Evolutionary conservation across 1,140 invertebrate genomes (phyloP), one percentile per base, ranked within the genome.

Genomic region (Stenopsyche tienmushanensis): DNA sequence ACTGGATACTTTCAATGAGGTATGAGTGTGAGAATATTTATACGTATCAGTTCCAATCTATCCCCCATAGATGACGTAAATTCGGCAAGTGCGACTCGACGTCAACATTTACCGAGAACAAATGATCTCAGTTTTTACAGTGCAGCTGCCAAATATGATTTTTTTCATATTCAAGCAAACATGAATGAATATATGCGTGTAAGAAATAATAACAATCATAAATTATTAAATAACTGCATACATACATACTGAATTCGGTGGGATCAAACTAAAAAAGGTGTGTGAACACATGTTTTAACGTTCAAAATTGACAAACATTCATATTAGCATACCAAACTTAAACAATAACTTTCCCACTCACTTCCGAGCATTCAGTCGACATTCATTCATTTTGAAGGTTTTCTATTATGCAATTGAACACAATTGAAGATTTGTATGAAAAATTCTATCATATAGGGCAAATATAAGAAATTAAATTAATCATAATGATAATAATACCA

Each of bases 181-280:
- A n/a, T 34, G 5, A 34, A 7, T 34, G 13, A 34, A 7, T 34
- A 34, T 34, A 34, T 7, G 5, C 5, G 29, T 13, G 5, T 34
- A 34, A 34, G 5, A 7, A 34, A 34, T 34, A 57, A 24, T 57
- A 57, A 57, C 34, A 57, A 41, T 29, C 41, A 41, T 26, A 55
- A 21, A 3, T 57, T 42, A 42, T 39, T 29, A 55, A 39, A 57
- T 34, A 34, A 34, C 29, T 13, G 34, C 54, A n/a, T 53, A 57
- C 42, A 42, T 26, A 68, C 34, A 60, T 66, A 67, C 20, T 58
- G 60, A 57, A 67, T 58, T 69, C 67, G 67, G 67, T 69, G 67
- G 67, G 67, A 62, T 65, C 41, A 49, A 47, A 60, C 57, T 18
- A 60, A 49, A 60, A 52, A 57, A 57, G 41, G 57, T 42, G 2